Base-by-base conservation (phyloP, 1,140 invertebrate species). In the Whitmania pigra region DNA sequence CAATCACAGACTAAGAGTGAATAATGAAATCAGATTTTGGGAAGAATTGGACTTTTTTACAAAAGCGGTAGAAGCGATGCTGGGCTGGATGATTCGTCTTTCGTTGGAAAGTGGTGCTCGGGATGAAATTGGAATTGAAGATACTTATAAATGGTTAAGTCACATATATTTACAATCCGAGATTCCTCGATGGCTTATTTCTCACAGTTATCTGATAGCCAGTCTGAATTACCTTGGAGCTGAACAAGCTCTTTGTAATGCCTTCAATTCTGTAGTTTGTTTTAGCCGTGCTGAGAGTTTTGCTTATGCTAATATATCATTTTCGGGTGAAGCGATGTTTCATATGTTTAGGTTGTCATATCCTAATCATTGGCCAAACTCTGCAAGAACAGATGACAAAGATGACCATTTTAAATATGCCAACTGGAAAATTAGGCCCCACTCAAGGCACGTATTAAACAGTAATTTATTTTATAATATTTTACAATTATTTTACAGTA, bases 141-240 rank as follows among this genome's bases (percentile, higher is more conserved):
- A 31, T 25, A 25, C 11, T 31, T 25, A 25, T 63, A 13, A 63
- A 13, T n/a, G 20, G 20, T 5, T 25, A 63, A 0, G 11, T 25
- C 13, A 63, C 9, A 18, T 22, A 63, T 6, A 22, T 31, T 63
- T 25, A 63, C 57, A 25, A 25, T 63, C 57, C 25, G 60, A 67
- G 6, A 18, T 74, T 17, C 70, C 55, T 53, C 22, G 36, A 43
- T 70, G 73, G 73, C 66, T 74, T 18, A 31, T 69, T 17, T 43
- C 73, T 2, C 72, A 72, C 70, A 57, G 60, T 40, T 72, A 74
- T 54, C 60, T 74, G 63, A 72, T 74, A 71, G 67, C 43, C 60
- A 74, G 73, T 54, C 20, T 74, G 22, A 72, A 74, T 67, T 74
- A 74, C 70, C 49, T 74, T 43, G 73, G 73, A 57, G 73, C 73